Evolutionary conservation across 2,888 invertebrate genomes (phyloP), one percentile per base, ranked within the genome.

Genomic region (Diarsia mendica): DNA sequence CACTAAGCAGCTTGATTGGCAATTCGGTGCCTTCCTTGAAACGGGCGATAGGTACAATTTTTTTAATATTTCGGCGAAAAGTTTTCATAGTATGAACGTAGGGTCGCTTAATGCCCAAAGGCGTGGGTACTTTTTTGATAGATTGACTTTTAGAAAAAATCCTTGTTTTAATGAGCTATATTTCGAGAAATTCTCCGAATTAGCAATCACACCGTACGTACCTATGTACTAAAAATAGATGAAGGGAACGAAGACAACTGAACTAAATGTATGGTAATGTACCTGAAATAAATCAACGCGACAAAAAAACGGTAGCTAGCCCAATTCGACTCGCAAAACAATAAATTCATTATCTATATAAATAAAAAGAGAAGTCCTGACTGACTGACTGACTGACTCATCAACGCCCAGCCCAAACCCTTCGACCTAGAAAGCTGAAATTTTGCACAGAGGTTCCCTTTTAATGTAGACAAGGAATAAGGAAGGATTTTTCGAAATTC

Each of bases 201-300:
- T 44, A 63, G 1, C 44, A 44, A 15, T 63, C 44, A 63, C 9
- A 9, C 33, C 28, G 28, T 63, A 20, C n/a, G 13, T 51, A 72
- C 63, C 23, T 75, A 74, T 44, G 18, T 44, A 44, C 28, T 72
- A 68, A 20, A 28, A 61, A 15, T 20, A 33, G 65, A 83, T 81
- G 70, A 71, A 80, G 49, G 75, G 75, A 67, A 66, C 58, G 73
- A 69, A 58, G 51, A 60, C 39, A 55, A 69, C 28, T 67, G 23
- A 72, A 39, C 20, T 51, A 23, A 44, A 33, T 33, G 46, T 28
- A 5, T 49, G 8, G 15, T 15, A 13, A 23, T 18, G n/a, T 39
- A 18, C 39, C 58, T 49, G 66, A 55, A 48, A 48, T 49, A 72
- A 55, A 28, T 5, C 4, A 9, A 46, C 5, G 46, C 49, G 15